Percentiles rank a stretch among this genome's conserved stretches.
Evolutionary conservation across 2,797 vertebrate species (phyloP).

Genomic region (Streptopelia turtur): DNA sequence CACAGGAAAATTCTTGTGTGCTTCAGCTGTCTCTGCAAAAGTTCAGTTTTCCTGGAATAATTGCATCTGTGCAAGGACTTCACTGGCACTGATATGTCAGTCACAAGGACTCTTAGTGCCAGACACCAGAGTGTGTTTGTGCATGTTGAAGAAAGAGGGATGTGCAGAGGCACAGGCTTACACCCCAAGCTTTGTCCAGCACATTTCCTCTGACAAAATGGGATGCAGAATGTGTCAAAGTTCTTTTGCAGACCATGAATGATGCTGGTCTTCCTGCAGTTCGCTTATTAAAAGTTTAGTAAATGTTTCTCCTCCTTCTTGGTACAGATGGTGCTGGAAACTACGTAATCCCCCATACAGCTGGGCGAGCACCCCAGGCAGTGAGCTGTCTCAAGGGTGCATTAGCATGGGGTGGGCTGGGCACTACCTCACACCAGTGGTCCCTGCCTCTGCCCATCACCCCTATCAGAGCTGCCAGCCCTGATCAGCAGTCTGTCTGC

Average conservation of each 20-base stretch:
- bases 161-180: background rate
- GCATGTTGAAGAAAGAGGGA: background rate
- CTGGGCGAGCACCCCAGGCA: fast-evolving
- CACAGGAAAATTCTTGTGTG: background rate
- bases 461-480: background rate
- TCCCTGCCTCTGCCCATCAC: background rate
- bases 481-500: background rate
- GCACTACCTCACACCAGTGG: background rate
- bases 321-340: background rate
- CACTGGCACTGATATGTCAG: background rate
- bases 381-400: background rate
- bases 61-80: background rate
- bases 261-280: background rate
- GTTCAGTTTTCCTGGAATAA: background rate
- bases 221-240: background rate
- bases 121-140: background rate
- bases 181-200: background rate
- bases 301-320: background rate
- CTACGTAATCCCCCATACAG: fast-evolving
- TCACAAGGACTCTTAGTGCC: background rate
- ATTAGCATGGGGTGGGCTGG: background rate
- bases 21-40: background rate
- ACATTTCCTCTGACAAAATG: background rate
- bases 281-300: background rate
- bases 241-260: background rate